Evolutionary conservation across 2,888 invertebrate species (phyloP), one percentile per base, ranked within the genome.

Genomic region (Parascotia fuliginaria): DNA sequence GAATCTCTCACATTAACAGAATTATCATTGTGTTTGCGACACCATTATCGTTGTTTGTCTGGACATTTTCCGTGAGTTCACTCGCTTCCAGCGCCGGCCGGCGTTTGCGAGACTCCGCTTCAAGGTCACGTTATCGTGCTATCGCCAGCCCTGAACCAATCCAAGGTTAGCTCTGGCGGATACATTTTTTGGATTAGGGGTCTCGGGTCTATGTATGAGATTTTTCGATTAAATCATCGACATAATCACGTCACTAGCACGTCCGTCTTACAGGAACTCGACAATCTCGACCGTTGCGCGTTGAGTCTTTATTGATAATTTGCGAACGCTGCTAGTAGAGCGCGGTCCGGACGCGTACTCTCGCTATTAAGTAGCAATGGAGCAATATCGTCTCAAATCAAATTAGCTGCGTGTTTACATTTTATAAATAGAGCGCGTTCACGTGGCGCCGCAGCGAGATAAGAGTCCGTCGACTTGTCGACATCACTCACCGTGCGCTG

Each of bases 121-220:
- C 91, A 92, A 92, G 92, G 92, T 89, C 91, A 84, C 86, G 88
- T 91, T 91, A 91, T 92, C 92, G 86, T 83, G 84, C 83, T 87
- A 87, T 86, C 88, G 88, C 79, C 85, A 86, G 80, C 85, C 87
- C 86, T 86, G 85, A 83, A 81, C 85, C 75, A 73, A 68, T 78
- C 68, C 84, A 86, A 87, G 87, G 86, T 76, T 81, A 72, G 41
- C 66, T 63, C 47, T 60, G 48, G 41, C 73, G 77, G 69, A 73
- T 78, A 66, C 68, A 73, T 69, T 75, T 69, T 65, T 65, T 62
- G 46, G 44, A 51, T 44, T 14, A 61, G 62, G 65, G 57, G 58
- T 55, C 45, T 52, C 52, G 58, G 16, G 27, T 51, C 57, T 62
- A 59, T 60, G 64, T 62, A 60, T 62, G 53, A 56, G 32, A n/a